Conservation (phyloP, 92 coral and sea anemone species). For the Nematostella vectensis region DNA sequence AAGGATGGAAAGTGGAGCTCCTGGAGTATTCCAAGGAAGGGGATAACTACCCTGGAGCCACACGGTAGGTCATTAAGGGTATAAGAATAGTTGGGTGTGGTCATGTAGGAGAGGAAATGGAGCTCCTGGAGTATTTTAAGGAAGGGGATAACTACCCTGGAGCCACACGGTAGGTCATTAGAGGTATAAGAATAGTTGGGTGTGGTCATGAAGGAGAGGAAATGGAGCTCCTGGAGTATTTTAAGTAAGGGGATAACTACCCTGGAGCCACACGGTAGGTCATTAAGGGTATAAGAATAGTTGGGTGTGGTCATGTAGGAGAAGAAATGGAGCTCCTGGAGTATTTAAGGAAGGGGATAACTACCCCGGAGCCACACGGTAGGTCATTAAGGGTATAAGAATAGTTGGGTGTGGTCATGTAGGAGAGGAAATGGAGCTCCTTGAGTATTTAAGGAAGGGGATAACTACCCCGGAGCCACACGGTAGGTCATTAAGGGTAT, state of each 20-base stretch:
- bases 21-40: constrained; percentile 92
- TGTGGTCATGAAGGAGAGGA: constrained; percentile 57
- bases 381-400: too few species aligned
- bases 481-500: too few species aligned
- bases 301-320: constrained; percentile 35
- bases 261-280: constrained; percentile 88
- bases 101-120: constrained; percentile 87
- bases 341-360: constrained; percentile 83
- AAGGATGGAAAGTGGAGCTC: constrained; percentile 91
- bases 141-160: constrained; percentile 84
- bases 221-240: constrained; percentile 95
- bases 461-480: constrained; percentile 87
- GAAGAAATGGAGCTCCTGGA: constrained; percentile 95
- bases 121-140: constrained; percentile 91
- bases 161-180: constrained; percentile 88
- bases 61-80: constrained; percentile 90
- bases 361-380: constrained; percentile 94
- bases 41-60: constrained; percentile 84
- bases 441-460: constrained; percentile 91
- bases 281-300: too few species aligned
- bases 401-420: background rate
- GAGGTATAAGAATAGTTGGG: background rate
- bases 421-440: constrained; percentile 86
- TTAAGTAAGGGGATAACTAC: constrained; percentile 86
- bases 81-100: background rate